These are phyloP conservation scores for Amazona finschi DNA, from an alignment of 2,797 vertebrate species.

Conservation along the genomic window DNA sequence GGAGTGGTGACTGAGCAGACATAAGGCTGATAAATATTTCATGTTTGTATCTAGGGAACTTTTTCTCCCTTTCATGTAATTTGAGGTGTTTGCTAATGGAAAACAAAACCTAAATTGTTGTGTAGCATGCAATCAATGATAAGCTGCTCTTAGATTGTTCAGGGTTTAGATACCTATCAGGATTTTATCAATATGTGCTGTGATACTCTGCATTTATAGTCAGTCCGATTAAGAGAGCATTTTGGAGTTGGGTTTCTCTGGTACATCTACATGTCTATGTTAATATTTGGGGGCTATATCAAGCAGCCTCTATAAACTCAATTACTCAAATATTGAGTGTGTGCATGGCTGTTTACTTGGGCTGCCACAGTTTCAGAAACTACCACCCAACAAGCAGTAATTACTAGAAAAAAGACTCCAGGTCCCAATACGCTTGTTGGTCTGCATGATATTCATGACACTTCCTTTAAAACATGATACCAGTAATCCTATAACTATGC, in stretches of 20 bases:
- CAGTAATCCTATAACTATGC: neutral
- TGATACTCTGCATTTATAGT: neutral
- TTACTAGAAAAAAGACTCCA: neutral
- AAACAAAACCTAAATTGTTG: slow-evolving; percentile 32
- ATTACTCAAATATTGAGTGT: neutral
- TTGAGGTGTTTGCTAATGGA: slow-evolving; percentile 51
- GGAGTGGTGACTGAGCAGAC: slow-evolving; percentile 41
- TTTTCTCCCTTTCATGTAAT: slow-evolving; percentile 35
- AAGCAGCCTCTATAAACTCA: neutral
- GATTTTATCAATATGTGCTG: neutral
- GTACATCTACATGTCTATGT: neutral
- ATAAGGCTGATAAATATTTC: slow-evolving; percentile 56
- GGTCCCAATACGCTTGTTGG: accelerated
- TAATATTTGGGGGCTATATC: neutral
- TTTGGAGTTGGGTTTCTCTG: neutral
- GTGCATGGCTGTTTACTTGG: neutral
- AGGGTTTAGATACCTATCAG: neutral
- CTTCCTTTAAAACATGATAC: neutral
- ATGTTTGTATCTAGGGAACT: slow-evolving; percentile 19
- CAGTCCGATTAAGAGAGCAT: neutral
- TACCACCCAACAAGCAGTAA: neutral
- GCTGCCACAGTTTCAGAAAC: neutral
- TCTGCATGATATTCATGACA: accelerated
- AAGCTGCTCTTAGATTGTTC: slow-evolving; percentile 6
- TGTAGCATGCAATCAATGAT: neutral